Conservation (phyloP, 2,888 invertebrate species). For the Cheilosia variabilis region DNA sequence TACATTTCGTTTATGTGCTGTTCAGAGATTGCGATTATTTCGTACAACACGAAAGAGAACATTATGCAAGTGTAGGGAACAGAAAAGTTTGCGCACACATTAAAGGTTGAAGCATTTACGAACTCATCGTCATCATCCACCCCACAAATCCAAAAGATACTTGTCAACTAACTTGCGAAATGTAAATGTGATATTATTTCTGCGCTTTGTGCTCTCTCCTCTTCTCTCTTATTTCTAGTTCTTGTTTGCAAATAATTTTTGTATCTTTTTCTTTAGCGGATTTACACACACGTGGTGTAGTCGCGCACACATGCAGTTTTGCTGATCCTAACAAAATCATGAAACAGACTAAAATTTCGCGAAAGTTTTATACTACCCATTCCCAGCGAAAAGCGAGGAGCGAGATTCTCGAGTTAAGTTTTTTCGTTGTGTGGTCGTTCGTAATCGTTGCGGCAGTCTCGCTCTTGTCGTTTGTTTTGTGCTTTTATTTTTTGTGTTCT, state of each 20-base stretch:
- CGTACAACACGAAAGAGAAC: neutral
- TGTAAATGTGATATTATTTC: conserved; percentile 25
- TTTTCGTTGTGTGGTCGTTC: conserved; percentile 4
- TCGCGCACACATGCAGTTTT: conserved; percentile 41
- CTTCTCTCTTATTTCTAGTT: conserved; percentile 2
- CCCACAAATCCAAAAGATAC: conserved; percentile 12
- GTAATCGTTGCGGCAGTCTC: conserved; percentile 23
- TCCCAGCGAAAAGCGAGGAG: neutral
- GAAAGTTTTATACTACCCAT: conserved; percentile 22
- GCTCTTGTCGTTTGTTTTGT: conserved; percentile 30
- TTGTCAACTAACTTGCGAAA: neutral
- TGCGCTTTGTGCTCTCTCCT: neutral
- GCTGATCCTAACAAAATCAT: conserved; percentile 17
- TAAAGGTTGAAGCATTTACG: too few relatives aligned
- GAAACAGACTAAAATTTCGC: conserved; percentile 40
- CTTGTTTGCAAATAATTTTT: conserved; percentile 39
- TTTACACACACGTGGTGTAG: conserved; percentile 35
- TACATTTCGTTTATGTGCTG: neutral
- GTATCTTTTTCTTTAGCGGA: conserved; percentile 1
- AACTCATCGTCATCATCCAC: conserved; percentile 1
- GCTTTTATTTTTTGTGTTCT: conserved; percentile 45
- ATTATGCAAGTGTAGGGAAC: neutral
- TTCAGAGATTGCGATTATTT: neutral
- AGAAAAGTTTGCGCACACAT: conserved; percentile 6
- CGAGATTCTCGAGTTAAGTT: conserved; percentile 14